Percentiles rank a stretch among this genome's conserved stretches.
Evolutionary conservation across 2,888 invertebrate genomes (phyloP).

Genomic region (Odontocolon sp.): DNA sequence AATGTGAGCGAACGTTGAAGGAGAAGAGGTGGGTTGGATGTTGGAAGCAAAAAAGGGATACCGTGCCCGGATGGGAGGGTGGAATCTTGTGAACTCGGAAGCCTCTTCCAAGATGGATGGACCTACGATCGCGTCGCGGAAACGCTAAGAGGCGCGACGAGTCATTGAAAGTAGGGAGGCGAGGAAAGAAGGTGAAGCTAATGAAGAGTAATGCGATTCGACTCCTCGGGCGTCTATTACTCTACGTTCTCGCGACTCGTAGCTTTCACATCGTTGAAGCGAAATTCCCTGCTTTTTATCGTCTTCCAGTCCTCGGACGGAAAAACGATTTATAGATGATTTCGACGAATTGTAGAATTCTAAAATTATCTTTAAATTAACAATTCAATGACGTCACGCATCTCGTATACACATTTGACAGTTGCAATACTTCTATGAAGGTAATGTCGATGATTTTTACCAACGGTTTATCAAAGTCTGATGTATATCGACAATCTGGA

Average conservation of each 20-base stretch:
- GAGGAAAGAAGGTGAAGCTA: slow-evolving; percentile 63
- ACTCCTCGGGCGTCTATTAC: slow-evolving; percentile 45
- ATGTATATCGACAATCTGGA: background rate
- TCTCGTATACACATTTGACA: no score
- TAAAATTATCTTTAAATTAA: no score
- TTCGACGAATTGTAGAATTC: no score
- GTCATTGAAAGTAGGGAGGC: slow-evolving; percentile 77
- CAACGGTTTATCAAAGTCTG: background rate
- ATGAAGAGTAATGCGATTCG: slow-evolving; percentile 77
- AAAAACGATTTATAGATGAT: no score
- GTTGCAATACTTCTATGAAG: no score
- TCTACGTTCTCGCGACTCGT: slow-evolving; percentile 6
- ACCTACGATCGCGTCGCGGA: slow-evolving; percentile 70
- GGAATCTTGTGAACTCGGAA: slow-evolving; percentile 59
- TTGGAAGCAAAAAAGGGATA: slow-evolving; percentile 35
- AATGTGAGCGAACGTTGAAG: slow-evolving; percentile 46
- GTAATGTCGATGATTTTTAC: no score
- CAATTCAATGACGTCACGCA: no score
- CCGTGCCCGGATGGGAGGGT: slow-evolving; percentile 46
- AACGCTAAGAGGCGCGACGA: slow-evolving; percentile 79
- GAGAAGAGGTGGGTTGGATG: no score
- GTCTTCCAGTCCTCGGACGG: background rate
- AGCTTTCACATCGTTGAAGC: slow-evolving; percentile 15
- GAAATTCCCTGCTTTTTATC: slow-evolving; percentile 8
- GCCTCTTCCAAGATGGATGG: slow-evolving; percentile 75